Base-by-base conservation (phyloP, 2,888 invertebrate genomes). In the Catocala nupta region DNA sequence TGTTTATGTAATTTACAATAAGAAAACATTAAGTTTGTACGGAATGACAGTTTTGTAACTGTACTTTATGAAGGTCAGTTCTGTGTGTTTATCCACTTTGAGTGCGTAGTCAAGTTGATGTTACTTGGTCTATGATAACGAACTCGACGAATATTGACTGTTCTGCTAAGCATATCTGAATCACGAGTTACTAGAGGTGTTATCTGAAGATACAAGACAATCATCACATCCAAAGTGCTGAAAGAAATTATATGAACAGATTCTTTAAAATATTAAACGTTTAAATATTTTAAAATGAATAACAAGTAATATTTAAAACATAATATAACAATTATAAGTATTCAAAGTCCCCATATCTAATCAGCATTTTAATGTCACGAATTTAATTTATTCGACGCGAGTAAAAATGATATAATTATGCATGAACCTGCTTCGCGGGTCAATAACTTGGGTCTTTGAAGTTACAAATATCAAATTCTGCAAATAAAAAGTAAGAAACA, bases 1-100 rank as follows among this genome's bases (percentile, higher is more conserved):
- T 72, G 76, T 68, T 78, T 70, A 68, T 75, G 73, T 72, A 62
- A 70, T 76, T 78, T 72, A 72, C 73, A 75, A 60, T 51, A 69
- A 53, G 69, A 61, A 62, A 68, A 54, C 59, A 55, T 48, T 36
- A 55, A 62, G 65, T 74, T 60, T 76, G 49, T 64, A 55, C 63
- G 55, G 55, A 53, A 66, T 55, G 60, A 55, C 59, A 64, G 76
- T 69, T 64, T 53, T 61, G 52, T 76, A 78, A 72, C 75, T 72
- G 75, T 78, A 51, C 48, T 66, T 64, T 67, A 66, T 42, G 60
- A 65, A 34, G 49, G 57, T 49, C 44, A 55, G 16, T 9, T 61
- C 1, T 49, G 3, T 36, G 1, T 60, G 44, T 61, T 55, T 39
- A 52, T 39, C 52, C 33, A 44, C 11, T 5, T 33, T 13, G 12